Percentiles rank a stretch among this genome's conserved stretches.
These are phyloP conservation scores for Geophilus truncorum DNA, from an alignment of 2,888 invertebrate species.

Conservation along the genomic window DNA sequence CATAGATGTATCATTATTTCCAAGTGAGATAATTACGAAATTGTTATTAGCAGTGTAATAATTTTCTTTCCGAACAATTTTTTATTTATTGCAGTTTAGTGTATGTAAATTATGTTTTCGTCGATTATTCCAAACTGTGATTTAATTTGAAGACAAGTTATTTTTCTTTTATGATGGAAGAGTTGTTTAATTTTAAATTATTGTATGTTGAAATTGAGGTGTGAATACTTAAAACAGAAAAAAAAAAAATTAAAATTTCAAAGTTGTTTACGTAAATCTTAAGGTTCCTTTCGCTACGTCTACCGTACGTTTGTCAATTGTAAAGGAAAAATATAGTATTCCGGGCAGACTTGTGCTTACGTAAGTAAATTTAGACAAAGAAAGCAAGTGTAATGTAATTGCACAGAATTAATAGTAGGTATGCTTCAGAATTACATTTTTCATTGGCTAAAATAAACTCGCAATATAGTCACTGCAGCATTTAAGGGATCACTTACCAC, in stretches of 20 bases:
- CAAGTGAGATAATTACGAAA: neutral
- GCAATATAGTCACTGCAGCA: neutral
- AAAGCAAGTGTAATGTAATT: neutral
- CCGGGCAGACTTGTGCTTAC: neutral
- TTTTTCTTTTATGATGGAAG: neutral
- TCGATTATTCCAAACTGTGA: neutral
- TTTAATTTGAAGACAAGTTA: neutral
- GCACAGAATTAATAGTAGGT: neutral
- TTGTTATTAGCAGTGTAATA: neutral
- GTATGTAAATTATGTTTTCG: neutral
- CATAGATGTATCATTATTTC: neutral
- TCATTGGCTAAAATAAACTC: neutral
- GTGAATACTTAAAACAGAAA: neutral
- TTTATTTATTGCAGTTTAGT: neutral
- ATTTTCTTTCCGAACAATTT: neutral
- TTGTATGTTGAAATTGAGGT: neutral
- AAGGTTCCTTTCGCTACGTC: neutral
- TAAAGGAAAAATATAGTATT: neutral
- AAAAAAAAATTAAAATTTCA: neutral
- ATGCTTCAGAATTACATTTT: neutral
- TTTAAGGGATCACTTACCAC: slow-evolving; percentile 2
- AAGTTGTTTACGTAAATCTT: neutral
- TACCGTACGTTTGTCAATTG: neutral
- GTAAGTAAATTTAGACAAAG: neutral
- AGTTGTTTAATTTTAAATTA: neutral